A percentile compares a stretch with the other conserved stretches of the same genome.
phyloP scores from a whole-genome alignment of 2,888 invertebrate species.

The Syrista parreyssii region DNA sequence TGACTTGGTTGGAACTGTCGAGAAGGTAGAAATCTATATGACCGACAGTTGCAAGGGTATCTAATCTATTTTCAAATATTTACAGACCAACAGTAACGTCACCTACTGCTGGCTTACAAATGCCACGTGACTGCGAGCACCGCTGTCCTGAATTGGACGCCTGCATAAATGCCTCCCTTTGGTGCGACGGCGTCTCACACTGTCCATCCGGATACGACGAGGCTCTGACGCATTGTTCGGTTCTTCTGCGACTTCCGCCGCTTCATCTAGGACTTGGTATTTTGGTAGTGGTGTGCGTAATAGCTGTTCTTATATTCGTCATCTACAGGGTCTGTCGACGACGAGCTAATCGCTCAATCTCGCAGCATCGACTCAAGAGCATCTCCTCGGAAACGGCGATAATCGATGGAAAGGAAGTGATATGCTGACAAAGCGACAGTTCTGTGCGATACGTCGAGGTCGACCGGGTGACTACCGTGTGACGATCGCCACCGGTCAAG shows the following conservation, averaged over 20 bases:
- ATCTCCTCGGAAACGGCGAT: slow-evolving; percentile 86
- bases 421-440: slow-evolving; percentile 97
- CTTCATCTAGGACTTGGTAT: slow-evolving; percentile 73
- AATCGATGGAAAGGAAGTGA: slow-evolving; percentile 88
- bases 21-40: slow-evolving; percentile 67
- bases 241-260: slow-evolving; percentile 80
- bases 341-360: slow-evolving; percentile 78
- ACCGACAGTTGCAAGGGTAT: background rate
- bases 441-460: slow-evolving; percentile 93
- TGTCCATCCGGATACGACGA: slow-evolving; percentile 87
- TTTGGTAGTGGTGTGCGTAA: slow-evolving; percentile 62
- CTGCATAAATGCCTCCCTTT: slow-evolving; percentile 81
- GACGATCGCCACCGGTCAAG: slow-evolving; percentile 68
- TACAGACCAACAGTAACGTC: slow-evolving; percentile 52
- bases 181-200: slow-evolving; percentile 84
- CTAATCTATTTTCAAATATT: background rate
- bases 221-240: slow-evolving; percentile 82
- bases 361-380: slow-evolving; percentile 84
- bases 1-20: slow-evolving; percentile 87
- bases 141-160: slow-evolving; percentile 84
- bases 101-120: slow-evolving; percentile 70
- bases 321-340: slow-evolving; percentile 69
- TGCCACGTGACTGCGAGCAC: slow-evolving; percentile 79
- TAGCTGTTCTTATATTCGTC: slow-evolving; percentile 55
- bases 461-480: slow-evolving; percentile 91